These are phyloP conservation scores for Neofelis nebulosa DNA, from an alignment of 2,113 vertebrate genomes.

Conservation along the genomic window DNA sequence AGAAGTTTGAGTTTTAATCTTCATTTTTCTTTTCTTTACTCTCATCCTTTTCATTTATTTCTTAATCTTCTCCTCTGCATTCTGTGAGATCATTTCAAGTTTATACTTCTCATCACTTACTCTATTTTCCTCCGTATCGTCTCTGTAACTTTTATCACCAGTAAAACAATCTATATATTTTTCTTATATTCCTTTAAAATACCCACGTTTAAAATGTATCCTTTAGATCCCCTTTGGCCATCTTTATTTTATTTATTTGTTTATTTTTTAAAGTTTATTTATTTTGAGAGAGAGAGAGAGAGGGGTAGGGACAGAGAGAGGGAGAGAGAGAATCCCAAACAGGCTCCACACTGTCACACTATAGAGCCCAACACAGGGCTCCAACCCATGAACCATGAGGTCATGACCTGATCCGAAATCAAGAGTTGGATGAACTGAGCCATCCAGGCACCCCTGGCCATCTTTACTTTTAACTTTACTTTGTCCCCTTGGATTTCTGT, in stretches of 20 bases:
- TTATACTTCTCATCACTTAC: neutral
- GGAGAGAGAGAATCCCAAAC: neutral
- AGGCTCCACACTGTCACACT: no score
- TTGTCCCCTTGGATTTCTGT: neutral
- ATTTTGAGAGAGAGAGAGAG: neutral
- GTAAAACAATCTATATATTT: neutral
- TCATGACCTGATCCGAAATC: neutral
- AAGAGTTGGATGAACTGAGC: neutral
- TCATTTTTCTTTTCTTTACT: neutral
- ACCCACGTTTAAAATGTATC: neutral
- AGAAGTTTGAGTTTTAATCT: neutral
- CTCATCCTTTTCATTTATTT: neutral
- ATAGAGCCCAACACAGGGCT: no score
- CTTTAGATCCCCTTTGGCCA: neutral
- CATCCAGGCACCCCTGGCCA: neutral
- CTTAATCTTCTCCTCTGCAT: neutral
- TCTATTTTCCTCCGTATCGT: neutral
- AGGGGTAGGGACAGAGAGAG: neutral
- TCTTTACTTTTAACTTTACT: neutral
- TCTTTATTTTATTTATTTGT: neutral
- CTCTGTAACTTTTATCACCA: neutral
- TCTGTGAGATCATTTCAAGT: neutral
- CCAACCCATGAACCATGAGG: no score
- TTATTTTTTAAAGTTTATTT: neutral
- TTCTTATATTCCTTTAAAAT: constrained; percentile 8